Evolutionary conservation across 2,113 vertebrate species (phyloP).

Genomic region (Phalacrocorax pelagicus): DNA sequence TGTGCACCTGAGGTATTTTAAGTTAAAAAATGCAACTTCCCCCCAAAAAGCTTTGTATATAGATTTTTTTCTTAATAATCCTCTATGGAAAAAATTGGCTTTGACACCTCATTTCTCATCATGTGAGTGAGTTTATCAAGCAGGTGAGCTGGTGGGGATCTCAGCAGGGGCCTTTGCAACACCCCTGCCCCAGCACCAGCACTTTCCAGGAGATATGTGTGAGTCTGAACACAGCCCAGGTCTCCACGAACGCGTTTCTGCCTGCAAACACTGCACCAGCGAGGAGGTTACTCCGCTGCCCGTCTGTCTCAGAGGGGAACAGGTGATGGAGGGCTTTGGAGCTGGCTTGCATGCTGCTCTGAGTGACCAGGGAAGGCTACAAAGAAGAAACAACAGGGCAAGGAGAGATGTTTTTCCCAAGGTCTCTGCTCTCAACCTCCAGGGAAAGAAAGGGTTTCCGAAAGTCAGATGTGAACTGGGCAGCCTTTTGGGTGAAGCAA

Average conservation of each 20-base stretch:
- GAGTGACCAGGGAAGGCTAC: not conserved
- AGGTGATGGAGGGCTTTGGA: not conserved
- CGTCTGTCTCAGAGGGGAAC: not conserved
- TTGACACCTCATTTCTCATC: not conserved
- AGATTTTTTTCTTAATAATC: not conserved
- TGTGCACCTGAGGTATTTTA: too few species aligned
- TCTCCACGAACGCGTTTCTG: not conserved
- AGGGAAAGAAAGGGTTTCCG: not conserved
- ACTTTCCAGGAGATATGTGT: fast-evolving
- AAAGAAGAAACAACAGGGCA: not conserved
- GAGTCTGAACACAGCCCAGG: not conserved
- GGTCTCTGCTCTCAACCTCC: not conserved
- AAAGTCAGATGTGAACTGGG: not conserved
- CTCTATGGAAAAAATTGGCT: not conserved
- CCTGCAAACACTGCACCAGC: not conserved
- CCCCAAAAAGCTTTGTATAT: not conserved
- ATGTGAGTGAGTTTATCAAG: not conserved
- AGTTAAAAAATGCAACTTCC: too few species aligned
- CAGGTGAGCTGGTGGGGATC: not conserved
- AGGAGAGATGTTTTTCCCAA: not conserved
- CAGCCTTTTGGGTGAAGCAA: not conserved
- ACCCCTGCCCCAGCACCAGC: fast-evolving
- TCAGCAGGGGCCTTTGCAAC: fast-evolving
- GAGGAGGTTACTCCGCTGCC: not conserved
- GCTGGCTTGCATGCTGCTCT: not conserved